Evolutionary conservation across 2,113 vertebrate species (phyloP).

Genomic region (Uropsilus gracilis): DNA sequence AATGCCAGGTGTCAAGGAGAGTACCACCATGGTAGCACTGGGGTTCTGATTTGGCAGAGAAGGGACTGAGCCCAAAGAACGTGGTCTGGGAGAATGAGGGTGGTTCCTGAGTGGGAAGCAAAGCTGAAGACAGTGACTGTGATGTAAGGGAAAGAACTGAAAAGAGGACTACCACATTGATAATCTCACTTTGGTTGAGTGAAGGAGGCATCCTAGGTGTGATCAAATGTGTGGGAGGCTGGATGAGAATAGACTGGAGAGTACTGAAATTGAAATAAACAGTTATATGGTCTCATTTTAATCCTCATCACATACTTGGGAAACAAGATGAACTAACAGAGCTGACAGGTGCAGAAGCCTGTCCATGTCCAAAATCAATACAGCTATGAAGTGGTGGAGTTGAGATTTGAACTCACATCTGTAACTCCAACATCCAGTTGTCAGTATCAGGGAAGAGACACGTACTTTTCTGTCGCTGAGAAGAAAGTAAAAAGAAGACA

Average conservation of each 20-base stretch:
- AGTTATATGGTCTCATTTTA: not conserved
- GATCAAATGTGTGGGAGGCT: constrained; percentile 47
- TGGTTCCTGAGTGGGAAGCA: not conserved
- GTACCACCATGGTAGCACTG: too few relatives aligned
- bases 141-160: not conserved
- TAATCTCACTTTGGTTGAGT: constrained; percentile 5
- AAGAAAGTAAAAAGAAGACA: not conserved
- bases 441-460: not conserved
- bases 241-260: constrained; percentile 11
- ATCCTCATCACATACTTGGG: not conserved
- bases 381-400: not conserved
- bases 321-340: not conserved
- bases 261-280: constrained; percentile 60
- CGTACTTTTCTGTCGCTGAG: not conserved
- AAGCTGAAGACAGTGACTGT: not conserved
- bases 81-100: not conserved
- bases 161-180: constrained; percentile 56
- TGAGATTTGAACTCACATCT: constrained; percentile 10
- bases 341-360: not conserved
- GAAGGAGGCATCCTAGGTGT: constrained; percentile 32
- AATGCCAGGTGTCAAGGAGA: not conserved
- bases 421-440: not conserved
- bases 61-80: not conserved
- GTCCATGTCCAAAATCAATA: not conserved
- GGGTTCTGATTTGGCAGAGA: not conserved